These are phyloP conservation scores for Digitonthophagus gazella DNA, from an alignment of 2,888 invertebrate genomes.

Conservation along the genomic window DNA sequence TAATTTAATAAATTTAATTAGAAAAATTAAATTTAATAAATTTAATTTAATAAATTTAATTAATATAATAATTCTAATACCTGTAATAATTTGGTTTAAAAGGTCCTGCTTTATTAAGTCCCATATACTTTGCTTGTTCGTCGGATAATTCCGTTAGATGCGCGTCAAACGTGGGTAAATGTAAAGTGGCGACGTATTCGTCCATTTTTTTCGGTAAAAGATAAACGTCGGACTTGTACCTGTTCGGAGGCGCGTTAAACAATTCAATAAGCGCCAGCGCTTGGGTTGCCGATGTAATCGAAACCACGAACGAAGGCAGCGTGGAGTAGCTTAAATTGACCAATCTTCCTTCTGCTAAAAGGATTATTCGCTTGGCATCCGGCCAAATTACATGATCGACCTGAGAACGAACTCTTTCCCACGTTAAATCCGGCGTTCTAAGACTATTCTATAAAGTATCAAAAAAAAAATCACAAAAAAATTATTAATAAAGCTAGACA, in stretches of 20 bases:
- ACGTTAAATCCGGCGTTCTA: constrained; percentile 89
- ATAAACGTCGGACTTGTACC: constrained; percentile 97
- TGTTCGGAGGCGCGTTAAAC: constrained; percentile 90
- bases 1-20: background rate
- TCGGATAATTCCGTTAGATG: constrained; percentile 94
- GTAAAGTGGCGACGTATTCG: constrained; percentile 96
- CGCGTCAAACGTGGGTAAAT: constrained; percentile 96
- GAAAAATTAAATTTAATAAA: background rate
- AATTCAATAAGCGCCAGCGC: constrained; percentile 95
- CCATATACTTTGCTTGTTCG: constrained; percentile 97
- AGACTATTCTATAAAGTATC: constrained; percentile 68
- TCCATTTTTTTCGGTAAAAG: constrained; percentile 98
- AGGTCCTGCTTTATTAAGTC: constrained; percentile 95
- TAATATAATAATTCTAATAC: constrained; percentile 50
- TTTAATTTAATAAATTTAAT: no score
- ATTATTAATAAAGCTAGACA: no score
- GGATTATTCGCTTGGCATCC: constrained; percentile 90
- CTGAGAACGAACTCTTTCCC: constrained; percentile 97
- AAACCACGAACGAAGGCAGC: constrained; percentile 96
- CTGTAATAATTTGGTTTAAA: constrained; percentile 99
- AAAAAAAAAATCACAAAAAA: no score
- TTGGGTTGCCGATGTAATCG: constrained; percentile 96
- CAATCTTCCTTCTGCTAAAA: constrained; percentile 91
- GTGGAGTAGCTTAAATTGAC: constrained; percentile 97
- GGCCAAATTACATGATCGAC: constrained; percentile 99